Conservation (phyloP, 2,113 vertebrate species). For the Elgaria multicarinata region DNA sequence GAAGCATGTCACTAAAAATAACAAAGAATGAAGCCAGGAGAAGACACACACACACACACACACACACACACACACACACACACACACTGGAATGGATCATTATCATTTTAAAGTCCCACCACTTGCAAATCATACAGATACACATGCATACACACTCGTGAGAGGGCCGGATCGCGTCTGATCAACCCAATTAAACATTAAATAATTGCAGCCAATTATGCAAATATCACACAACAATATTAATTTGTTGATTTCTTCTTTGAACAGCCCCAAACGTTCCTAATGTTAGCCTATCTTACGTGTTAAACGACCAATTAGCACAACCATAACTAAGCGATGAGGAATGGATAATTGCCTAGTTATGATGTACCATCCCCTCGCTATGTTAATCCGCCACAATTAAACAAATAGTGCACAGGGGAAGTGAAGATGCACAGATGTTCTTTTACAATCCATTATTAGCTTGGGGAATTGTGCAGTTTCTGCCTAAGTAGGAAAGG, state of each 20-base stretch:
- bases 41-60: constrained; percentile 59
- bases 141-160: constrained; percentile 52
- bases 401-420: constrained; percentile 74
- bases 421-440: constrained; percentile 75
- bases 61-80: constrained; percentile 53
- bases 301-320: constrained; percentile 79
- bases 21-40: constrained; percentile 43
- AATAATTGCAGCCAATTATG: constrained; percentile 82
- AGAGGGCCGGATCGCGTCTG: constrained; percentile 75
- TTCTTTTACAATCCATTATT: constrained; percentile 73
- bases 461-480: constrained; percentile 63
- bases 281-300: constrained; percentile 73
- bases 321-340: constrained; percentile 74
- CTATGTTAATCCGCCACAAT: constrained; percentile 75
- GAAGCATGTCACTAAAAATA: neutral
- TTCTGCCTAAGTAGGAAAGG: constrained; percentile 45
- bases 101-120: constrained; percentile 67
- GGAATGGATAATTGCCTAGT: constrained; percentile 79
- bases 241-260: constrained; percentile 80
- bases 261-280: constrained; percentile 76
- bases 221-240: constrained; percentile 80
- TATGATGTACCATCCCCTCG: constrained; percentile 73
- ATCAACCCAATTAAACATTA: constrained; percentile 81
- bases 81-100: constrained; percentile 65
- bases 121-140: constrained; percentile 65